Evolutionary conservation across 1,140 invertebrate genomes (phyloP).

Genomic region (Drosophila erecta): DNA sequence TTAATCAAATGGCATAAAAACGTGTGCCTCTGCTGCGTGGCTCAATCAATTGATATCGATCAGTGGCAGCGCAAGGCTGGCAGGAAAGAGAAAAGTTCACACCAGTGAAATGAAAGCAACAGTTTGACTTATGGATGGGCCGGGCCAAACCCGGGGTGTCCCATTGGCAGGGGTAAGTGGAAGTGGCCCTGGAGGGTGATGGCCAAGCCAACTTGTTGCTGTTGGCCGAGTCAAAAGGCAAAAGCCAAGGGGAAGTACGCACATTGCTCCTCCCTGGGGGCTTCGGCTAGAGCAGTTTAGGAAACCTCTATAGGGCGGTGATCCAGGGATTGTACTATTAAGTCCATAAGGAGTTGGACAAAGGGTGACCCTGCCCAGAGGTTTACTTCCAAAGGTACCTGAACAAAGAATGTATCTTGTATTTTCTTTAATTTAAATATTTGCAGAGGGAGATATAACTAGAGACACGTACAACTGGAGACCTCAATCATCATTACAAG

Average conservation of each 20-base stretch:
- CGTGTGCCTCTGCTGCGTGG: background rate
- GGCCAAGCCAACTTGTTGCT: slow-evolving; percentile 58
- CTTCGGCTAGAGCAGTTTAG: slow-evolving; percentile 23
- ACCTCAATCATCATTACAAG: slow-evolving; percentile 7
- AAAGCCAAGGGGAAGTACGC: slow-evolving; percentile 29
- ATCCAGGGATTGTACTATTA: slow-evolving; percentile 12
- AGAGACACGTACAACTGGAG: background rate
- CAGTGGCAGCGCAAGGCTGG: slow-evolving; percentile 24
- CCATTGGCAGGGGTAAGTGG: slow-evolving; percentile 1
- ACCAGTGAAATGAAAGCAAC: slow-evolving; percentile 44
- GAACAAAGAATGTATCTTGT: background rate
- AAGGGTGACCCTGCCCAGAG: background rate
- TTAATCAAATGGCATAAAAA: slow-evolving; percentile 44
- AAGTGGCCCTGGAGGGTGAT: slow-evolving; percentile 13
- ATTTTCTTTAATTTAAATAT: too few species aligned
- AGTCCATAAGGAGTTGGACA: background rate
- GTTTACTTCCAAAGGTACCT: background rate
- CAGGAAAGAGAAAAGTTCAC: slow-evolving; percentile 42
- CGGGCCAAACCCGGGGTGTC: background rate
- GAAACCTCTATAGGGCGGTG: slow-evolving; percentile 30
- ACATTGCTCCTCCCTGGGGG: slow-evolving; percentile 29
- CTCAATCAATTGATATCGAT: slow-evolving; percentile 55
- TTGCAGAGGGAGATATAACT: background rate
- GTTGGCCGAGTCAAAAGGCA: slow-evolving; percentile 14
- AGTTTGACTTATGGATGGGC: slow-evolving; percentile 43